Conservation (phyloP, 2,888 invertebrate genomes). For the Empis stercorea region DNA sequence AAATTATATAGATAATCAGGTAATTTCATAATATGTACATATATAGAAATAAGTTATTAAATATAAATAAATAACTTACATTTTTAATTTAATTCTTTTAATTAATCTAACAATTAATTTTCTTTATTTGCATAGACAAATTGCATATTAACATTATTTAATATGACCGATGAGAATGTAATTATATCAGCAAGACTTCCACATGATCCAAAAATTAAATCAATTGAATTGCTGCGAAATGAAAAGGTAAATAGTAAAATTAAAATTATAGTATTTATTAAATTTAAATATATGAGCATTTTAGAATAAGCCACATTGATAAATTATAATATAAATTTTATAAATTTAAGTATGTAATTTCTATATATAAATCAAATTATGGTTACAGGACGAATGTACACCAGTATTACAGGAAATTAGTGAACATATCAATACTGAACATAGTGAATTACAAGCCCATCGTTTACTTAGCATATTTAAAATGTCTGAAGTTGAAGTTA, state of each 20-base stretch:
- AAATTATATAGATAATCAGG: slow-evolving; percentile 58
- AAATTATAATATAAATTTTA: too few relatives aligned
- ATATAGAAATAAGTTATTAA: background rate
- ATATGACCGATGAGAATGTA: slow-evolving; percentile 76
- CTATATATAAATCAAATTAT: too few relatives aligned
- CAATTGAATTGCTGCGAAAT: slow-evolving; percentile 51
- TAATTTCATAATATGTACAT: slow-evolving; percentile 23
- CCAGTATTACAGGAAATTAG: slow-evolving; percentile 68
- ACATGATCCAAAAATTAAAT: slow-evolving; percentile 48
- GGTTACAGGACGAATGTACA: slow-evolving; percentile 83
- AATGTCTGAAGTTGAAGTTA: slow-evolving; percentile 82
- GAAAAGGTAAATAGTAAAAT: slow-evolving; percentile 49
- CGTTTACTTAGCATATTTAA: slow-evolving; percentile 80
- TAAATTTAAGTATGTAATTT: too few relatives aligned
- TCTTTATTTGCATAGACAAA: slow-evolving; percentile 47
- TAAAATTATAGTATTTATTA: too few relatives aligned
- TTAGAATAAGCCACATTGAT: too few relatives aligned
- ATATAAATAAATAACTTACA: background rate
- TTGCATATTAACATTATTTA: slow-evolving; percentile 72
- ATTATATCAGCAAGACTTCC: slow-evolving; percentile 70
- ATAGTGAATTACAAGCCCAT: slow-evolving; percentile 75
- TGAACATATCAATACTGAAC: slow-evolving; percentile 71
- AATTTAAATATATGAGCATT: too few relatives aligned
- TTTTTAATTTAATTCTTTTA: too few relatives aligned
- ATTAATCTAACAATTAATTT: background rate